Conservation (phyloP, 2,113 vertebrate genomes). For the Octodon degus region DNA sequence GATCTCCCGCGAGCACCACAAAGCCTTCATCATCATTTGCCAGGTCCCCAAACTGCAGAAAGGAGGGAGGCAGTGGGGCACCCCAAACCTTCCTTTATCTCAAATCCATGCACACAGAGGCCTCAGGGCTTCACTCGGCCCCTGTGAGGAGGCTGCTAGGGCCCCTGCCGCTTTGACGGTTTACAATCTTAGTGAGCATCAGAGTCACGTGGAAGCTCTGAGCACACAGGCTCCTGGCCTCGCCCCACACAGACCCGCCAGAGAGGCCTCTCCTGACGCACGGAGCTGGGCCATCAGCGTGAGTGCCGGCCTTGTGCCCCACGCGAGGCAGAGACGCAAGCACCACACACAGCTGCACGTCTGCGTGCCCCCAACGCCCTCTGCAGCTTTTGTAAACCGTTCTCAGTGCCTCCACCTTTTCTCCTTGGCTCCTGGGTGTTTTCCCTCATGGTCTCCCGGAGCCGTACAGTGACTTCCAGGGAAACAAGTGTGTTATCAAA, state of each 20-base stretch:
- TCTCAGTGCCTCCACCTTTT: not conserved
- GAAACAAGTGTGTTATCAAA: not conserved
- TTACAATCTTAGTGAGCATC: not conserved
- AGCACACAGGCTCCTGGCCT: not conserved
- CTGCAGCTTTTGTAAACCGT: not conserved
- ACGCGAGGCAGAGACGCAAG: not conserved
- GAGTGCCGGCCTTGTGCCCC: too few relatives aligned
- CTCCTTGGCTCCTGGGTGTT: not conserved
- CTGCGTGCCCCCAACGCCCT: accelerated
- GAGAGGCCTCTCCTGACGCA: not conserved
- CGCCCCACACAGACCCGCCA: not conserved
- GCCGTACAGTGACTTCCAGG: not conserved
- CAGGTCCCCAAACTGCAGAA: not conserved
- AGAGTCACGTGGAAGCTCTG: not conserved
- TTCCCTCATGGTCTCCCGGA: not conserved
- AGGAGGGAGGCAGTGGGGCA: not conserved
- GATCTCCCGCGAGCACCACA: accelerated
- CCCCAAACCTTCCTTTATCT: not conserved
- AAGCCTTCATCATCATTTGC: not conserved
- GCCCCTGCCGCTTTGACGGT: not conserved
- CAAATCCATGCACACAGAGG: not conserved
- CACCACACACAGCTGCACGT: accelerated
- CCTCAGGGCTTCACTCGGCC: not conserved
- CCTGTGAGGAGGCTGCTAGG: not conserved
- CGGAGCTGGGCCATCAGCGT: not conserved